Evolutionary conservation across 2,113 vertebrate species (phyloP).

Genomic region (Antechinus flavipes): DNA sequence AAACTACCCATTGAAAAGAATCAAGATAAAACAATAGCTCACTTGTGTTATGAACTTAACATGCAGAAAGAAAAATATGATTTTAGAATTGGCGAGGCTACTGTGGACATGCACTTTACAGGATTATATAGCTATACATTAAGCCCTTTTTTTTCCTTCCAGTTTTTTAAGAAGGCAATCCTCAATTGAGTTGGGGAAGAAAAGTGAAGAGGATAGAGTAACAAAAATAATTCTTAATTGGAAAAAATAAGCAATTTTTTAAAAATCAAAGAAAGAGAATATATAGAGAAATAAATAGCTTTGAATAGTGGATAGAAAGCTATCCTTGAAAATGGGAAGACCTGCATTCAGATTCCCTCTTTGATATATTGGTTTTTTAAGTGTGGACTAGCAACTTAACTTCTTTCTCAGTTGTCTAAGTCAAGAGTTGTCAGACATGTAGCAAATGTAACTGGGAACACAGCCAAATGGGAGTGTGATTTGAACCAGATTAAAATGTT

Average conservation of each 20-base stretch:
- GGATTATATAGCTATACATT: background rate
- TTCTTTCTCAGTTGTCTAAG: background rate
- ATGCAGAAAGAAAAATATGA: background rate
- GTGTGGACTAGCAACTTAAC: background rate
- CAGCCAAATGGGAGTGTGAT: background rate
- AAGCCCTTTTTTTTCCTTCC: background rate
- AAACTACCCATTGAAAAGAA: background rate
- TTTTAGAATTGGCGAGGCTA: background rate
- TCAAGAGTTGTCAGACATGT: background rate
- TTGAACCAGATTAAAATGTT: background rate
- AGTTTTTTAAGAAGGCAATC: background rate
- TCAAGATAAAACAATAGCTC: background rate
- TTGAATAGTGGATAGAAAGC: background rate
- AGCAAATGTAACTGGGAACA: too few species aligned
- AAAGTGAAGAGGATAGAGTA: background rate
- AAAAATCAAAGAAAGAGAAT: background rate
- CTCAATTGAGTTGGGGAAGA: background rate
- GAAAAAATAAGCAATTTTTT: background rate
- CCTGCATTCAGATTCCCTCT: background rate
- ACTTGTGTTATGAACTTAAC: background rate
- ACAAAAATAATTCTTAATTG: background rate
- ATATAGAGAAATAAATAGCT: background rate
- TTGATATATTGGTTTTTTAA: background rate
- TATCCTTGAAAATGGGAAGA: background rate
- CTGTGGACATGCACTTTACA: background rate